Evolutionary conservation across 2,888 invertebrate genomes (phyloP).

Genomic region (Latheticus oryzae): DNA sequence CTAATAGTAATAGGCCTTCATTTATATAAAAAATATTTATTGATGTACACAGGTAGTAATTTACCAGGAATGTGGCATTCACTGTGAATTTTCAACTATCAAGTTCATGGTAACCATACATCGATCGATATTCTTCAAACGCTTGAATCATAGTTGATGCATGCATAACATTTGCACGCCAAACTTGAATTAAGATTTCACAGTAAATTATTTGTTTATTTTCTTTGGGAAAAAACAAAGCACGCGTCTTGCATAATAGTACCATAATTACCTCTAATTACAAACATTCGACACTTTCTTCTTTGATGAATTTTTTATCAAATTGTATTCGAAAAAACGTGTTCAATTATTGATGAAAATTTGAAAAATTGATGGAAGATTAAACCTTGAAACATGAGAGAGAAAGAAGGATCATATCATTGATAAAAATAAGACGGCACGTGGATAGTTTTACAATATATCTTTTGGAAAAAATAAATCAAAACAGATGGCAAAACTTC

Average conservation of each 20-base stretch:
- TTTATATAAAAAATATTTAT: slow-evolving; percentile 2
- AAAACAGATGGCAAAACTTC: not conserved
- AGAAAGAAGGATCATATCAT: too few relatives aligned
- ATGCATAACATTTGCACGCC: slow-evolving; percentile 16
- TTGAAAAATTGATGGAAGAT: too few relatives aligned
- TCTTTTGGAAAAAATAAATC: slow-evolving; percentile 2
- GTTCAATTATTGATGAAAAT: too few relatives aligned
- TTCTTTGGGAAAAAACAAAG: not conserved
- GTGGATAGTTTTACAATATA: too few relatives aligned
- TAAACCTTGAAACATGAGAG: too few relatives aligned
- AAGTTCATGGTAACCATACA: slow-evolving; percentile 40
- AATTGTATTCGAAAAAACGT: too few relatives aligned
- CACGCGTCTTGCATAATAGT: not conserved
- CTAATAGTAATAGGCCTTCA: not conserved
- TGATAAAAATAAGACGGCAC: too few relatives aligned
- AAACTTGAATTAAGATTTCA: slow-evolving; percentile 26
- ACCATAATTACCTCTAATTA: too few relatives aligned
- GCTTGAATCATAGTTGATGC: slow-evolving; percentile 30
- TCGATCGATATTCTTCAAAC: slow-evolving; percentile 24
- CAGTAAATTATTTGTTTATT: not conserved
- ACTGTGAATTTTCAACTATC: slow-evolving; percentile 30
- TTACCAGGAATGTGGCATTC: slow-evolving; percentile 34
- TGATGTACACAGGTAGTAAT: slow-evolving; percentile 4
- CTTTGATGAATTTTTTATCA: too few relatives aligned
- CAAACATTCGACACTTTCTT: too few relatives aligned